Evolutionary conservation across 2,888 invertebrate species (phyloP).

Genomic region (Rhagophthalmus giganteus): DNA sequence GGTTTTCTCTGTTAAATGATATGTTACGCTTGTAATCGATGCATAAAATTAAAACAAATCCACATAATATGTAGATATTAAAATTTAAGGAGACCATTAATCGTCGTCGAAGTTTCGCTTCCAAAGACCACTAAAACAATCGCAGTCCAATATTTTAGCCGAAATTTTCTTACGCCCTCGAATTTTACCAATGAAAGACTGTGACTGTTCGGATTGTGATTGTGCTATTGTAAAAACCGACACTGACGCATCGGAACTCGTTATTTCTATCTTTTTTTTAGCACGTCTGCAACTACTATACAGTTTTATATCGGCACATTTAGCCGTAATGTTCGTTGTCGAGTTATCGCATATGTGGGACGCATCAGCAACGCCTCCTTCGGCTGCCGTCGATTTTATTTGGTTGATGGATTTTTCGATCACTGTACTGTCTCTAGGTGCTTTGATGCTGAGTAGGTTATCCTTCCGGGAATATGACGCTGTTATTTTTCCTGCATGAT

Average conservation of each 20-base stretch:
- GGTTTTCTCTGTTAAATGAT: too few species aligned
- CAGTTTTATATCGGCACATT: constrained; percentile 23
- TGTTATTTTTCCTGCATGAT: constrained; percentile 3
- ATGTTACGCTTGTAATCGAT: too few species aligned
- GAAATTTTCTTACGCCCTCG: too few species aligned
- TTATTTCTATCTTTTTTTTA: constrained; percentile 22
- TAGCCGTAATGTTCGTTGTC: constrained; percentile 27
- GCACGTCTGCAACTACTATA: constrained; percentile 15
- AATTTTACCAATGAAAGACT: too few species aligned
- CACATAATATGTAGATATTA: too few species aligned
- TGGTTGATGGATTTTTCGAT: constrained; percentile 27
- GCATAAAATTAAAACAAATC: too few species aligned
- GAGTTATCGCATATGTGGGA: constrained; percentile 28
- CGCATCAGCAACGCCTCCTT: constrained; percentile 13
- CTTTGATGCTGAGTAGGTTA: constrained; percentile 5
- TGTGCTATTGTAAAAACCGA: constrained; percentile 17
- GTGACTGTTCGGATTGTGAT: constrained; percentile 13
- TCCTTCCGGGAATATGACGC: constrained; percentile 14
- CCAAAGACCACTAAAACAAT: too few species aligned
- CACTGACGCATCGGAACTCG: constrained; percentile 24
- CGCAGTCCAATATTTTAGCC: too few species aligned
- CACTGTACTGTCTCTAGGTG: constrained; percentile 10
- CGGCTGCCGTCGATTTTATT: constrained; percentile 20
- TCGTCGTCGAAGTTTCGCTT: too few species aligned
- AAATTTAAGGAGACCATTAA: too few species aligned